phyloP scores from a whole-genome alignment of 2,888 invertebrate genomes.

The Fabriciana adippe region DNA sequence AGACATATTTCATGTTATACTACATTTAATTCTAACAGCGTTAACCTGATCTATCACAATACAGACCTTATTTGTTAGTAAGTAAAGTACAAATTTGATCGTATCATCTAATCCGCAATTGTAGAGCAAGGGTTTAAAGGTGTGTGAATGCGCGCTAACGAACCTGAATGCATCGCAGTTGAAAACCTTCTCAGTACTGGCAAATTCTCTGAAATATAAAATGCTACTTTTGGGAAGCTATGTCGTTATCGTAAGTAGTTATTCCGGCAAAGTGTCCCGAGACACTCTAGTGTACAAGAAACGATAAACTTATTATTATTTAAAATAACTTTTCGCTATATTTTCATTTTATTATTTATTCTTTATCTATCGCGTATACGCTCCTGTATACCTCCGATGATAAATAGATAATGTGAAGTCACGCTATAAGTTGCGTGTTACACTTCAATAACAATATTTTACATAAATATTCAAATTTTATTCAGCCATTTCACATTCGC shows the following conservation, averaged over 20 bases:
- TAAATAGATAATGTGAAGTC: background rate
- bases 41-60: background rate
- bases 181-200: conserved; percentile 5
- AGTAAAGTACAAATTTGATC: conserved; percentile 5
- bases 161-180: conserved; percentile 12
- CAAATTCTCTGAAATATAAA: conserved; percentile 6
- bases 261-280: too few relatives aligned
- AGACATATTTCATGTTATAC: background rate
- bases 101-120: background rate
- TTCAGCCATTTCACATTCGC: background rate
- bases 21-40: conserved; percentile 4
- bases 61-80: background rate
- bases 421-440: background rate
- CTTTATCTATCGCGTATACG: too few relatives aligned
- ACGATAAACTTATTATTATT: too few relatives aligned
- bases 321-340: too few relatives aligned
- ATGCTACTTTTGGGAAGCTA: conserved; percentile 6
- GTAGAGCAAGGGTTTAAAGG: conserved; percentile 20
- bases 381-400: too few relatives aligned
- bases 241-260: background rate
- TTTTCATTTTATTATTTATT: too few relatives aligned
- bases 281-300: too few relatives aligned
- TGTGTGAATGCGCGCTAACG: conserved; percentile 27
- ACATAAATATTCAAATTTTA: conserved; percentile 13
- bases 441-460: background rate